Evolutionary conservation across 2,113 vertebrate genomes (phyloP).

Genomic region (Coturnix japonica): DNA sequence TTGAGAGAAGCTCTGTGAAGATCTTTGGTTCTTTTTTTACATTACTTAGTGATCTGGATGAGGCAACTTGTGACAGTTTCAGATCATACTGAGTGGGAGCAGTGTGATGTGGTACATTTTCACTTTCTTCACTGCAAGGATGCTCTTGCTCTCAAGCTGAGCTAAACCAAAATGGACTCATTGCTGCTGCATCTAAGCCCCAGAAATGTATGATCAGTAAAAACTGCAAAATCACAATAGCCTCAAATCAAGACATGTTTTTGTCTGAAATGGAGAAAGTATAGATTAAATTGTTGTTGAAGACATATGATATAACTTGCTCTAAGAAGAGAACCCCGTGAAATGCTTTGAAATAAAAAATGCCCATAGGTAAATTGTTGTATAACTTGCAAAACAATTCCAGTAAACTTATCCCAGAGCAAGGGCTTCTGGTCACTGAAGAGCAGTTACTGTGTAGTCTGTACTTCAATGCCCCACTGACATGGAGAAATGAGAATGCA

Average conservation of each 20-base stretch:
- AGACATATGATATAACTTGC: neutral
- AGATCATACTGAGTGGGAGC: neutral
- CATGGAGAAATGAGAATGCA: neutral
- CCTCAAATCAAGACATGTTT: neutral
- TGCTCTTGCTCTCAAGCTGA: neutral
- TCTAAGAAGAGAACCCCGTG: neutral
- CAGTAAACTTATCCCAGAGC: neutral
- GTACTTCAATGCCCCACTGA: neutral
- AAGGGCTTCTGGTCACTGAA: neutral
- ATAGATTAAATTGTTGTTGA: neutral
- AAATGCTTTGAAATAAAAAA: neutral
- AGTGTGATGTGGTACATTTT: neutral
- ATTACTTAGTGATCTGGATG: neutral
- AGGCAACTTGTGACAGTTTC: neutral
- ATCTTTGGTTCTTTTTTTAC: neutral
- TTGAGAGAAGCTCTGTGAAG: neutral
- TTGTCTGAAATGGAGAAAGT: neutral
- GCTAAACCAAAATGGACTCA: neutral
- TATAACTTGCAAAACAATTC: neutral
- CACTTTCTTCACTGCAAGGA: neutral
- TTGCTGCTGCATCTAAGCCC: neutral
- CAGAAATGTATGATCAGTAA: neutral
- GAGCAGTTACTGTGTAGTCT: neutral
- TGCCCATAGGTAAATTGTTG: rapidly evolving
- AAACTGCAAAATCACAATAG: neutral